Evolutionary conservation across 2,797 vertebrate species (phyloP).

Genomic region (Bucorvus abyssinicus): DNA sequence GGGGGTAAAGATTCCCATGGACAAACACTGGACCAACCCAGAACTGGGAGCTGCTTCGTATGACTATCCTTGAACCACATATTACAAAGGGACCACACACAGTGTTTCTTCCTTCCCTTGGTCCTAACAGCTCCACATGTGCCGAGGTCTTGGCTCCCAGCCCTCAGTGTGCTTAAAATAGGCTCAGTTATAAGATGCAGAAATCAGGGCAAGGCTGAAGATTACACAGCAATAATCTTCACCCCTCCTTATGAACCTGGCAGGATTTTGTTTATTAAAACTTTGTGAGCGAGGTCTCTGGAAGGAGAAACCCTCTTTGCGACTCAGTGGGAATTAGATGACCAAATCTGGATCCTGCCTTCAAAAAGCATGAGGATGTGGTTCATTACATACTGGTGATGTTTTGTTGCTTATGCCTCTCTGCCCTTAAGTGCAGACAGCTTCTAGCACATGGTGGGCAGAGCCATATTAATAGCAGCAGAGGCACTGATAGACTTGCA

Average conservation of each 20-base stretch:
- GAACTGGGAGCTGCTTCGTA: rapidly evolving
- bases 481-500: neutral
- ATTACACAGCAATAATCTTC: neutral
- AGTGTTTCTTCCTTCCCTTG: neutral
- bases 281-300: neutral
- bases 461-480: neutral
- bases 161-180: neutral
- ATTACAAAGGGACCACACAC: neutral
- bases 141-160: neutral
- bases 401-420: neutral
- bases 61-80: neutral
- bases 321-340: neutral
- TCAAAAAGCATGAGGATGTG: neutral
- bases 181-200: neutral
- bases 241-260: neutral
- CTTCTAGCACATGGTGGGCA: neutral
- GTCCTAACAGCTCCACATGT: neutral
- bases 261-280: neutral
- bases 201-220: neutral
- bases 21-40: neutral
- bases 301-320: neutral
- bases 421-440: neutral
- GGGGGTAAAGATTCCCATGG: neutral
- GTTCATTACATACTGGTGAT: neutral
- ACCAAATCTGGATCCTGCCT: neutral